Evolutionary conservation across 2,797 vertebrate species (phyloP).

Genomic region (Orientallactaga sibirica): DNA sequence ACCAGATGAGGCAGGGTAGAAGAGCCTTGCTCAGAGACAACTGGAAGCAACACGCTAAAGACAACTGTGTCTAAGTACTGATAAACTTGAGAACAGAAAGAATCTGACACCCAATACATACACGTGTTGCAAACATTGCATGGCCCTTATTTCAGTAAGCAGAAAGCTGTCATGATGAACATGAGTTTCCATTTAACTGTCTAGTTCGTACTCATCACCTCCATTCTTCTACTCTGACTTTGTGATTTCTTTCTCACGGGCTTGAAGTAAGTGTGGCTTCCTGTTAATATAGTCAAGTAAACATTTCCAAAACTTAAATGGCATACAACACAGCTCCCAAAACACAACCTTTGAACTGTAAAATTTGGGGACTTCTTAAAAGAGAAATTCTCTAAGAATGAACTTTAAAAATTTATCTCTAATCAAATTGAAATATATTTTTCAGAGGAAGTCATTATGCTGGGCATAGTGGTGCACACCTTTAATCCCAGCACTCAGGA

Average conservation of each 20-base stretch:
- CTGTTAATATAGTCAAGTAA: not conserved
- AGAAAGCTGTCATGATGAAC: not conserved
- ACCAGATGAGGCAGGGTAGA: not conserved
- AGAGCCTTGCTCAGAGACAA: not conserved
- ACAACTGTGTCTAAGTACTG: not conserved
- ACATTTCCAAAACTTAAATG: conserved; percentile 1
- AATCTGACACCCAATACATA: not conserved
- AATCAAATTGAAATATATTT: not conserved
- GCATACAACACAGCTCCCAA: not conserved
- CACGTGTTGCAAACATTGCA: not conserved
- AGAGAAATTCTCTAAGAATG: not conserved
- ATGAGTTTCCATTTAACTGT: conserved; percentile 24
- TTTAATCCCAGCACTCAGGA: too few relatives aligned
- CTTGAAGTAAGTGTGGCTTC: not conserved
- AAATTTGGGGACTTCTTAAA: not conserved
- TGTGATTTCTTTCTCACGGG: not conserved
- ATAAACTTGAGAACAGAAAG: not conserved
- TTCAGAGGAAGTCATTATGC: not conserved
- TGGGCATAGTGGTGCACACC: too few relatives aligned
- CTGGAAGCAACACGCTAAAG: not conserved
- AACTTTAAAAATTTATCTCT: not conserved
- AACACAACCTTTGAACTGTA: not conserved
- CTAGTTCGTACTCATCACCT: not conserved
- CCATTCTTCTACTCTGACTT: not conserved
- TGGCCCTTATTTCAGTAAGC: not conserved